phyloP scores from a whole-genome alignment of 2,888 invertebrate genomes.

The Melanophora roralis region DNA sequence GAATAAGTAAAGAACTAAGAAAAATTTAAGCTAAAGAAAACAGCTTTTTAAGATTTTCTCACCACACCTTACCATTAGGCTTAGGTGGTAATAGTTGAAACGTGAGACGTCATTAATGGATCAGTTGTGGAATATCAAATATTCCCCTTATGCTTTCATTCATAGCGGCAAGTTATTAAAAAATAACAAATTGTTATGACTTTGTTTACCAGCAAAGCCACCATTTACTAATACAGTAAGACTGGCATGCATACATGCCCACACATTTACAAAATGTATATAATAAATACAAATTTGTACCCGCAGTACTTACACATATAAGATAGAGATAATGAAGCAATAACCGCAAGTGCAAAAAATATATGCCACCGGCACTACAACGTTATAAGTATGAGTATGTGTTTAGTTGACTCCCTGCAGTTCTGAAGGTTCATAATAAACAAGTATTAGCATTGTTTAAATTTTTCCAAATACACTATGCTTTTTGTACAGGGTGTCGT shows the following conservation, averaged over 20 bases:
- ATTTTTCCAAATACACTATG: no score
- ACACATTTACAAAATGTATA: no score
- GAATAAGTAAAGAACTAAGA: no score
- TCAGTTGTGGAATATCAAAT: constrained; percentile 14
- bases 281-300: no score
- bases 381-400: neutral
- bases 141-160: neutral
- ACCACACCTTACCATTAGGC: neutral
- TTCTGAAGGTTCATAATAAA: no score
- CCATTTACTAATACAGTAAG: neutral
- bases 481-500: no score
- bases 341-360: constrained; percentile 53
- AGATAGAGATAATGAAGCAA: constrained; percentile 46
- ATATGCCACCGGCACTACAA: constrained; percentile 23
- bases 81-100: constrained; percentile 4
- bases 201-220: constrained; percentile 7
- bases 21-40: no score
- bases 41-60: neutral
- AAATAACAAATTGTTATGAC: constrained; percentile 18
- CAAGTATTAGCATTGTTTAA: no score
- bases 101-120: constrained; percentile 32
- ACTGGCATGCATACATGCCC: neutral
- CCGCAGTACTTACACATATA: no score
- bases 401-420: no score
- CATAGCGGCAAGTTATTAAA: constrained; percentile 27